These are phyloP conservation scores for Pionites leucogaster DNA, from an alignment of 2,113 vertebrate species.

Conservation along the genomic window DNA sequence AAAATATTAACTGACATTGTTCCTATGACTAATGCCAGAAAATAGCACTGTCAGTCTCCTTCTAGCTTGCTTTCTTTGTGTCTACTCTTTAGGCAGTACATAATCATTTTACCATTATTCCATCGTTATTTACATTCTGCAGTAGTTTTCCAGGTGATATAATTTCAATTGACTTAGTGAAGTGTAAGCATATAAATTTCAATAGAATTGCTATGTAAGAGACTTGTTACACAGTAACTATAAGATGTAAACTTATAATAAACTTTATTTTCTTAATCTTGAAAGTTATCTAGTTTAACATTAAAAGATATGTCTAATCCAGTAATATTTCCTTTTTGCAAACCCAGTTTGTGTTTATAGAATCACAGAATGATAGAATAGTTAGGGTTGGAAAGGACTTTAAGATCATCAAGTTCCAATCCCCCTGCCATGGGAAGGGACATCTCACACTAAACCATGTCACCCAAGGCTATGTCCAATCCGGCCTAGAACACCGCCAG, in stretches of 20 bases:
- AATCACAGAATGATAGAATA: no score
- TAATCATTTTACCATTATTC: neutral
- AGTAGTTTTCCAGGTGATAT: neutral
- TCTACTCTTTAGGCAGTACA: neutral
- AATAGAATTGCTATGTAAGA: neutral
- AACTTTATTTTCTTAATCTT: neutral
- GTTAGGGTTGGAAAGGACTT: no score
- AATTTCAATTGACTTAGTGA: neutral
- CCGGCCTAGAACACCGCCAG: no score
- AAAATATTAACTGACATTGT: neutral
- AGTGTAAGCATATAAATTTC: neutral
- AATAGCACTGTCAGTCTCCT: neutral
- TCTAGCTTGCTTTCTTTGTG: neutral
- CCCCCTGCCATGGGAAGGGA: no score
- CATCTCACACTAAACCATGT: no score
- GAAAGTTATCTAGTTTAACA: neutral
- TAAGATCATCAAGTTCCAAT: no score
- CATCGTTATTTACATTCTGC: neutral
- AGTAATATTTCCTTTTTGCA: neutral
- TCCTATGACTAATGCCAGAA: neutral
- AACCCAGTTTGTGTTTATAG: neutral
- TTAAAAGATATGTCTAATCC: neutral
- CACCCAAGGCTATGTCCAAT: no score
- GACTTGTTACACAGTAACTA: neutral
- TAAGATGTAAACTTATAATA: neutral